Evolutionary conservation across 2,888 invertebrate genomes (phyloP), one percentile per base, ranked within the genome.

Genomic region (Dicyrtoma fusca): DNA sequence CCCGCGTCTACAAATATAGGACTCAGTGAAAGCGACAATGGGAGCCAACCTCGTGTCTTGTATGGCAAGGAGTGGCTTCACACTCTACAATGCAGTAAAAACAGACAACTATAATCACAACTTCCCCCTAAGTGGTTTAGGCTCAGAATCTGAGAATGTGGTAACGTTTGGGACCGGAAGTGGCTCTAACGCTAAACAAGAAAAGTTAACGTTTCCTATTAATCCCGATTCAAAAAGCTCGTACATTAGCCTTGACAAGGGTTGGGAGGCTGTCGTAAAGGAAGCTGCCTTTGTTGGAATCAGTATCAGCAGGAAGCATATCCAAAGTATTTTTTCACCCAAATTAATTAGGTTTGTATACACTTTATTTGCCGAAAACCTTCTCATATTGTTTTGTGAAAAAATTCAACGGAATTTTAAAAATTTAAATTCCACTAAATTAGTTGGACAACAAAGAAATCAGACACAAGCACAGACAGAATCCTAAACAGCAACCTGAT

Each of bases 401-500:
- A 49, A 49, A 49, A 49, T 14, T 49, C 51, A 6, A 51, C 51
- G 17, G 51, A n/a, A 53, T 19, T 19, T 53, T 53, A 5, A 19
- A 11, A 53, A n/a, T n/a, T n/a, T n/a, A n/a, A n/a, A n/a, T 53
- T 53, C 19, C 21, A 53, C 19, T 19, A 19, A 34, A 5, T 34
- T 34, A 34, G 34, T 34, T 34, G 34, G 34, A 34, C 34, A 34
- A 34, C 34, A 3, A 34, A 34, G 34, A 34, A 34, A 34, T 34
- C 34, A 6, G 49, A 49, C 49, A 14, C 49, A 17, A 6, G 5
- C 14, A 21, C 21, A 3, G 14, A 5, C n/a, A 61, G 42, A 55
- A 10, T 78, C 13, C 69, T 77, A 10, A 78, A 78, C 64, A 73
- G 78, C 23, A 72, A 69, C 6, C 49, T 78, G 21, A 72, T 78